Evolutionary conservation across 2,888 invertebrate genomes (phyloP), one percentile per base, ranked within the genome.

Genomic region (Macrophya alboannulata): DNA sequence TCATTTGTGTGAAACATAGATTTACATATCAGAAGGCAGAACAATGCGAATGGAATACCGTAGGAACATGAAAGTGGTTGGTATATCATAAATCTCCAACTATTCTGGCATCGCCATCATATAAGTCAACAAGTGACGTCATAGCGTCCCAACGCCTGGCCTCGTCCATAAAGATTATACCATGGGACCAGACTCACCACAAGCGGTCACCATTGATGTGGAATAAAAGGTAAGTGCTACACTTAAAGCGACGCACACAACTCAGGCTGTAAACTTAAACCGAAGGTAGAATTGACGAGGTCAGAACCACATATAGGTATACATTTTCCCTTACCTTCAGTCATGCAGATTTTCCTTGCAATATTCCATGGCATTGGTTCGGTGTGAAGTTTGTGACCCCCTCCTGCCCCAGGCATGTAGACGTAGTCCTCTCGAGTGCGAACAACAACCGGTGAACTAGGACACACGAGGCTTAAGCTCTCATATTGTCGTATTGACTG

Each of bases 341-440:
- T 77, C 85, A 65, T 85, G 86, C 84, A 86, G 84, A 86, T 86
- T 77, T 85, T 84, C 85, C 84, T 85, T 65, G 85, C 85, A 71
- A 83, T 79, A 83, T 85, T 85, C 85, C 86, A 79, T 82, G 86
- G 68, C 77, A 88, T 84, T 81, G 87, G 86, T 48, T 68, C 74
- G 31, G 71, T 83, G 86, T 87, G 86, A 77, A 87, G 85, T 86
- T 88, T 86, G 86, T 84, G 86, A 9, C 81, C 55, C 17, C 84
- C 87, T 21, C 84, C 87, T n/a, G 79, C 45, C n/a, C 48, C 76
- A 31, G 76, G 65, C 82, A 84, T 86, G 87, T 86, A 88, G 87
- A 88, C 87, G 86, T 71, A 81, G 31, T 81, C 86, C 21, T 86
- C 84, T 79, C 82, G 31, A 55, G 17, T 76, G 5, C 76, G 43